Conservation (phyloP, 1,140 invertebrate species). For the Thaumatotibia leucotreta region DNA sequence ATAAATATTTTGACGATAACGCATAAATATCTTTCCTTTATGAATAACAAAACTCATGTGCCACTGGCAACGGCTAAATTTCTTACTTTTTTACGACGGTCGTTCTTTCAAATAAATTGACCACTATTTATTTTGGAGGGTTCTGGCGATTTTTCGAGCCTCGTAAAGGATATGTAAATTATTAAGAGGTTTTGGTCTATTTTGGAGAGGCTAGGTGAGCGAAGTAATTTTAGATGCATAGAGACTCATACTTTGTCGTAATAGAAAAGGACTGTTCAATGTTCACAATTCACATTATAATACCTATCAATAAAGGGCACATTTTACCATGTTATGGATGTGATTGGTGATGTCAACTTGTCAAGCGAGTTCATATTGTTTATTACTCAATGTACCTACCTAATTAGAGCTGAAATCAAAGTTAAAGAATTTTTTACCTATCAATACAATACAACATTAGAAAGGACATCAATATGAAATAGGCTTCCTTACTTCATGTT, state of each 20-base stretch:
- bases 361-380: too few species aligned
- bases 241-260: background rate
- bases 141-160: constrained; percentile 33
- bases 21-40: constrained; percentile 74
- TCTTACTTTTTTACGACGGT: constrained; percentile 51
- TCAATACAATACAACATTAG: too few species aligned
- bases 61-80: constrained; percentile 56
- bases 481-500: too few species aligned
- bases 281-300: background rate
- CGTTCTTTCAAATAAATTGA: constrained; percentile 65
- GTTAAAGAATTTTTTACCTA: too few species aligned
- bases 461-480: too few species aligned
- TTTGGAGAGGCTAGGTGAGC: background rate
- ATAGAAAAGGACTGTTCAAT: background rate
- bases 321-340: too few species aligned
- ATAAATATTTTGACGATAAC: constrained; percentile 77
- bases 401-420: too few species aligned
- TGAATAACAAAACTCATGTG: constrained; percentile 69
- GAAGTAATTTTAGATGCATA: background rate
- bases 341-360: too few species aligned
- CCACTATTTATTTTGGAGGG: constrained; percentile 57
- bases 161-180: constrained; percentile 17
- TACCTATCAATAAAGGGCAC: too few species aligned
- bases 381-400: too few species aligned
- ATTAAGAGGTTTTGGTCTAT: background rate